phyloP scores from a whole-genome alignment of 2,888 invertebrate species.

The Epinotia demarniana region DNA sequence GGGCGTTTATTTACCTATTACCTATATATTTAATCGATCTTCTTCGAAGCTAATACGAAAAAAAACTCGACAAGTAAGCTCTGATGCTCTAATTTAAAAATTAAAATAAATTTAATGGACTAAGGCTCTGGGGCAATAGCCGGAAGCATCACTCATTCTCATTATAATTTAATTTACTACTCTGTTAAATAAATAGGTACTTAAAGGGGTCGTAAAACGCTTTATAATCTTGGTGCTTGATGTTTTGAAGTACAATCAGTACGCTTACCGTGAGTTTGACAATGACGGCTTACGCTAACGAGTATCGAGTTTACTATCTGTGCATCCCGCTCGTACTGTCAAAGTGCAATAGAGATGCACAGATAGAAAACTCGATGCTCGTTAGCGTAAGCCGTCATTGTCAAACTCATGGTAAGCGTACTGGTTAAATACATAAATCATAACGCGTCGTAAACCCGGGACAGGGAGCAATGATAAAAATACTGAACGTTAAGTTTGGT shows the following conservation, averaged over 20 bases:
- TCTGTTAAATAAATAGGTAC: slow-evolving; percentile 40
- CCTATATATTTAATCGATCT: too few relatives aligned
- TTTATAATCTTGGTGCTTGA: slow-evolving; percentile 51
- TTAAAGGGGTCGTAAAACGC: slow-evolving; percentile 49
- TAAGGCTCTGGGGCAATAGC: slow-evolving; percentile 12
- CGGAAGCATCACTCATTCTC: slow-evolving; percentile 37
- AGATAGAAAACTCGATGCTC: too few relatives aligned
- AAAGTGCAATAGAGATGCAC: too few relatives aligned
- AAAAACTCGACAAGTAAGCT: background rate
- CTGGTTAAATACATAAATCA: slow-evolving; percentile 53
- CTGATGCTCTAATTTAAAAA: background rate
- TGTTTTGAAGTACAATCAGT: slow-evolving; percentile 51
- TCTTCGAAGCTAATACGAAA: background rate
- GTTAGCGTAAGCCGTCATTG: too few relatives aligned
- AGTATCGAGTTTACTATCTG: too few relatives aligned
- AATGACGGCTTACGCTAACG: too few relatives aligned
- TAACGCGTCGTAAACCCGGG: slow-evolving; percentile 50
- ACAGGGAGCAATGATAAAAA: slow-evolving; percentile 48
- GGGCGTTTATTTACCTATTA: too few relatives aligned
- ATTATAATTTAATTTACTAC: slow-evolving; percentile 48
- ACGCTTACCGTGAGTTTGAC: too few relatives aligned
- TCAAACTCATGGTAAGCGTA: too few relatives aligned
- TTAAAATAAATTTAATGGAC: slow-evolving; percentile 6
- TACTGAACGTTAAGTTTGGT: slow-evolving; percentile 47
- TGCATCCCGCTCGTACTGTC: too few relatives aligned